A percentile compares a stretch with the other conserved stretches of the same genome.
Conservation (phyloP, 1,140 invertebrate species). For the Papilio polyxenes region DNA sequence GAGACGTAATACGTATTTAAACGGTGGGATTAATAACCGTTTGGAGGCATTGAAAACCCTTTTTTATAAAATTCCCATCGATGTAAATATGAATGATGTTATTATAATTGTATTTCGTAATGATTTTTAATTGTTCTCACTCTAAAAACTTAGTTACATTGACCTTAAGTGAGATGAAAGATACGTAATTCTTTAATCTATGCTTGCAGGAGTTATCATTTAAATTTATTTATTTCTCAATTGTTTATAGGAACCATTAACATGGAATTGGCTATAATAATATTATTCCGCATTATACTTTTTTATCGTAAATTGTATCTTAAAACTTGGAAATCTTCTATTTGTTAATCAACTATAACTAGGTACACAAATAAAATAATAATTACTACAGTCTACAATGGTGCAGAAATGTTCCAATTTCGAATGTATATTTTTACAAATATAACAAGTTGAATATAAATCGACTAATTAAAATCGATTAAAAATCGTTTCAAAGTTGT, state of each 20-base stretch:
- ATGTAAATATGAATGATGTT: conserved; percentile 21
- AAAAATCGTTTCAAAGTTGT: not conserved
- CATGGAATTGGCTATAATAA: not conserved
- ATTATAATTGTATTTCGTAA: conserved; percentile 14
- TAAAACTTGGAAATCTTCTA: no score
- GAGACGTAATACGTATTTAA: conserved; percentile 53
- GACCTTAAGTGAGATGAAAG: not conserved
- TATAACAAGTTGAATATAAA: not conserved
- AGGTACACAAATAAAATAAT: no score
- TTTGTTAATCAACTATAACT: no score
- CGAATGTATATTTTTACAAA: not conserved
- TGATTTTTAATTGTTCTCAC: conserved; percentile 3
- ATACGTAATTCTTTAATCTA: not conserved
- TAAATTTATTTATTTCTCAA: not conserved
- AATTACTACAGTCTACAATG: no score
- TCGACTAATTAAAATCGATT: conserved; percentile 1
- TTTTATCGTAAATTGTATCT: no score
- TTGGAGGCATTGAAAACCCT: conserved; percentile 38
- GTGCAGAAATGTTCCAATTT: not conserved
- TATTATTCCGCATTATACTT: no score
- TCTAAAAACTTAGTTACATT: not conserved
- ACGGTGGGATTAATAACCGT: conserved; percentile 47
- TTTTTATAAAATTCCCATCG: conserved; percentile 5
- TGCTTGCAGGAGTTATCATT: not conserved
- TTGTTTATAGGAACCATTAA: not conserved